Evolutionary conservation across 2,888 invertebrate genomes (phyloP), one percentile per base, ranked within the genome.

Genomic region (Ferrisia virgata): DNA sequence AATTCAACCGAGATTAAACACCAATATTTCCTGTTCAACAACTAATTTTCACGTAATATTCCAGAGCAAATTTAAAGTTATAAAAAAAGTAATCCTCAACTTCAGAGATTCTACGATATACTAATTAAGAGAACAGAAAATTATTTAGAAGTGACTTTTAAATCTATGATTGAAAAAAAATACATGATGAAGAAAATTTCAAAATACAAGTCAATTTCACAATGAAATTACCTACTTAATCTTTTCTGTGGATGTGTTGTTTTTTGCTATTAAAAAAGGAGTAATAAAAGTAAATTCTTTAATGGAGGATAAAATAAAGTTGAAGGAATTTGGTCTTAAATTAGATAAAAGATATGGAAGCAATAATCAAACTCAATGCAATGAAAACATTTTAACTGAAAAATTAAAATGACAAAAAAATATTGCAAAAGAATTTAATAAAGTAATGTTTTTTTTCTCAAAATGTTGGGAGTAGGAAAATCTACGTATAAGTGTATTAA

Each of bases 291-390:
- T 80, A 8, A 80, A 43, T 43, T 43, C 28, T 43, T 80, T 43
- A 53, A 80, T 47, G 53, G 53, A 80, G 53, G 80, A 80, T 47
- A 80, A 80, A 80, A 43, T 25, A 25, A 80, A 80, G 28, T 80
- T 43, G 53, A 80, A 80, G 43, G 53, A 80, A 80, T 80, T 80
- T 80, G 80, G 8, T 31, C 22, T 80, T 80, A 47, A 80, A 43
- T 43, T 80, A 43, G 80, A 79, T 79, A 79, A 79, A 79, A 79
- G 79, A 80, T 80, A 80, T 80, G 53, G 80, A 28, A 80, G 43
- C 80, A 80, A 80, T 80, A 80, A 80, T 31, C 53, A 43, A 33
- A 80, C 80, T 80, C 36, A 80, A 80, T 36, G 36, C 33, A 36
- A 79, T 80, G 80, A 25, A n/a, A n/a, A n/a, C n/a, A n/a, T n/a